These are phyloP conservation scores for Aplocera efformata DNA, from an alignment of 2,888 invertebrate genomes.

Conservation along the genomic window DNA sequence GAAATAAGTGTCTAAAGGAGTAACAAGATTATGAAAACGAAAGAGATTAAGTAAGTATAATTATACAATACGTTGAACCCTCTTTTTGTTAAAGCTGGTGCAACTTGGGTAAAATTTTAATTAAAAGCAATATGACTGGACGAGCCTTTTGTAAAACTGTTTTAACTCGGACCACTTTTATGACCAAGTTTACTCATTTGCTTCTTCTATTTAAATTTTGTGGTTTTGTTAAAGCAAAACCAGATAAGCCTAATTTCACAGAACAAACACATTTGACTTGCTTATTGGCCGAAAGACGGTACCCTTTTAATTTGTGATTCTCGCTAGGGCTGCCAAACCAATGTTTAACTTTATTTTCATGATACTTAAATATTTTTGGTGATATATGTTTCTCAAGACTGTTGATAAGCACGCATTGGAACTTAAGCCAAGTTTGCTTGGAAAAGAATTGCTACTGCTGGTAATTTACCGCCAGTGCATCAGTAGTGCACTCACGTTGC, in stretches of 20 bases:
- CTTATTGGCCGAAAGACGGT: constrained; percentile 12
- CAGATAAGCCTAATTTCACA: constrained; percentile 2
- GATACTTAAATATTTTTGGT: constrained; percentile 26
- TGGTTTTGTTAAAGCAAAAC: neutral
- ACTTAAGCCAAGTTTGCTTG: too few species aligned
- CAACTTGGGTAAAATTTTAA: constrained; percentile 3
- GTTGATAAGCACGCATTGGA: too few species aligned
- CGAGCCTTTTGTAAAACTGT: neutral
- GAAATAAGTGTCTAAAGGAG: too few species aligned
- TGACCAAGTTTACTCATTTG: neutral
- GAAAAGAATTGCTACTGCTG: too few species aligned
- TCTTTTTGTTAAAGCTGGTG: constrained; percentile 2
- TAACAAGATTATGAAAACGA: constrained; percentile 6
- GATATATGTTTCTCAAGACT: too few species aligned
- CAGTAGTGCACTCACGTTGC: too few species aligned
- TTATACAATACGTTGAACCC: too few species aligned
- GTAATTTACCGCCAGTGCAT: too few species aligned
- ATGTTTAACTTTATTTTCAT: constrained; percentile 20
- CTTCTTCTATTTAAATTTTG: neutral
- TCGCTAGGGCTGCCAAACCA: constrained; percentile 22
- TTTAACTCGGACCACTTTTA: constrained; percentile 1
- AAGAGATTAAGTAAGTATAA: neutral
- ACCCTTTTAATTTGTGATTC: constrained; percentile 17
- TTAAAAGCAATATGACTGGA: constrained; percentile 4
- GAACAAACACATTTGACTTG: constrained; percentile 22